Evolutionary conservation across 1,140 invertebrate genomes (phyloP).

Genomic region (Drosophila arizonae): DNA sequence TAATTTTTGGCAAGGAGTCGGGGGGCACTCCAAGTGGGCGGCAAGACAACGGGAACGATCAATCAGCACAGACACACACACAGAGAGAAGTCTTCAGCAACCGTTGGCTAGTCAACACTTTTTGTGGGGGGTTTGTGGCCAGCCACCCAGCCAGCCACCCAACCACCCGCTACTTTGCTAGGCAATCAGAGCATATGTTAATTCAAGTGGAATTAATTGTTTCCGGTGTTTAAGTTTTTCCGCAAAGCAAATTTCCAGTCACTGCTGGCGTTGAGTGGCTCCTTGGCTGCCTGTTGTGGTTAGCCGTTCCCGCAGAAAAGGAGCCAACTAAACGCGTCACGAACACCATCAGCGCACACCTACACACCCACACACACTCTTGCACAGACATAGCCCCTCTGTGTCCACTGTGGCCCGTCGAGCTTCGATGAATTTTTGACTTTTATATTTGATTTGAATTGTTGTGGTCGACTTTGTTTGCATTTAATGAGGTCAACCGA

Average conservation of each 20-base stretch:
- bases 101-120: slow-evolving; percentile 64
- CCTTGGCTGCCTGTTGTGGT: slow-evolving; percentile 48
- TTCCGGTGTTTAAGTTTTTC: slow-evolving; percentile 83
- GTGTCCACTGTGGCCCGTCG: slow-evolving; percentile 41
- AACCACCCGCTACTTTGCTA: slow-evolving; percentile 11
- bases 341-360: slow-evolving; percentile 13
- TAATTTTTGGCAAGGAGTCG: slow-evolving; percentile 38
- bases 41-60: slow-evolving; percentile 48
- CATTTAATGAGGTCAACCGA: slow-evolving; percentile 71
- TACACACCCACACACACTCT: neutral
- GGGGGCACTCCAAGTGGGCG: neutral
- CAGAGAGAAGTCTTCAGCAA: slow-evolving; percentile 14
- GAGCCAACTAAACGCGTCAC: slow-evolving; percentile 29
- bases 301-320: slow-evolving; percentile 26
- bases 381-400: slow-evolving; percentile 11
- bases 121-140: slow-evolving; percentile 40
- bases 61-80: slow-evolving; percentile 50
- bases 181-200: slow-evolving; percentile 78
- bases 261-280: slow-evolving; percentile 54
- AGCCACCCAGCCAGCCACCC: neutral
- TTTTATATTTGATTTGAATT: slow-evolving; percentile 81
- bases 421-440: slow-evolving; percentile 78
- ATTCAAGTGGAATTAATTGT: slow-evolving; percentile 83
- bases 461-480: slow-evolving; percentile 72
- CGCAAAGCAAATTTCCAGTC: slow-evolving; percentile 76